phyloP scores from a whole-genome alignment of 2,797 vertebrate species.

The Acanthurus tractus region DNA sequence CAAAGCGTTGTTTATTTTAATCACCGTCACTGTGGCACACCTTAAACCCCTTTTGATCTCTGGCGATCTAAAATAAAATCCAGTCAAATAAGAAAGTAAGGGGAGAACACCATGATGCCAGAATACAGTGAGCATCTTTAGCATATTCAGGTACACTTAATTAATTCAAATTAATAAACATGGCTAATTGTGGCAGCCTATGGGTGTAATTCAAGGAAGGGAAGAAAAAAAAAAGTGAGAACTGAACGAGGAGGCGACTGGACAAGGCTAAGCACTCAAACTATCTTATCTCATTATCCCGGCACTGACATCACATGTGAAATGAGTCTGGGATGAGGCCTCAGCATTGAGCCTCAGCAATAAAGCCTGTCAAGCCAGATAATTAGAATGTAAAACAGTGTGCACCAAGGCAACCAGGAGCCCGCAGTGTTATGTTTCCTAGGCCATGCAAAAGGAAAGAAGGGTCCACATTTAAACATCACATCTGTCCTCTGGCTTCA shows the following conservation, averaged over 20 bases:
- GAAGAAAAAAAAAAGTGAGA: constrained; percentile 14
- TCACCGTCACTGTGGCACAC: constrained; percentile 75
- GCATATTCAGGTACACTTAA: constrained; percentile 25
- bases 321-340: constrained; percentile 83
- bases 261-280: constrained; percentile 77
- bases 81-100: constrained; percentile 55
- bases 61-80: constrained; percentile 62
- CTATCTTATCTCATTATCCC: constrained; percentile 87
- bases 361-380: constrained; percentile 86
- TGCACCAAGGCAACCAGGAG: constrained; percentile 77
- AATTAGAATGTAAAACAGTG: constrained; percentile 88
- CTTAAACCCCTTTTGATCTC: constrained; percentile 68
- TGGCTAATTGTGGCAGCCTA: constrained; percentile 46
- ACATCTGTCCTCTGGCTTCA: constrained; percentile 78
- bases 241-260: constrained; percentile 42
- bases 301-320: constrained; percentile 79
- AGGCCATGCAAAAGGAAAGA: constrained; percentile 72
- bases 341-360: constrained; percentile 78
- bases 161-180: constrained; percentile 18
- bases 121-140: constrained; percentile 46
- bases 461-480: constrained; percentile 78
- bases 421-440: constrained; percentile 79
- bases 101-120: not conserved
- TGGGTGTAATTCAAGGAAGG: constrained; percentile 39
- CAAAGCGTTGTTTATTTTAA: constrained; percentile 85